Conservation (phyloP, 2,113 vertebrate genomes). For the rat (Rattus norvegicus) region GRCr8 NC_086036.1:4965001-4965500, state of each 20-base stretch:
- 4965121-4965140: neutral
- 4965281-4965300: neutral
- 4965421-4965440: constrained; percentile 66
- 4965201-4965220: neutral
- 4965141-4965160: neutral
- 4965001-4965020: neutral
- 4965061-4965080: neutral
- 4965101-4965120: neutral
- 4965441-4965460: constrained; percentile 83
- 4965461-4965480: constrained; percentile 84
- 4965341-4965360: constrained; percentile 67
- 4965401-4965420: constrained; percentile 77
- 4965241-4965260: constrained; percentile 37
- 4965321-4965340: constrained; percentile 66
- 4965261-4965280: neutral
- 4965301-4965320: neutral
- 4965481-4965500: constrained; percentile 77
- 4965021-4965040: neutral
- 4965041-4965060: neutral
- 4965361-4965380: constrained; percentile 78
- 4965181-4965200: constrained; percentile 48
- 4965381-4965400: constrained; percentile 69
- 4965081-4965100: neutral
- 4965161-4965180: constrained; percentile 48
- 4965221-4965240: too few relatives aligned